Base-by-base conservation (phyloP, 2,113 vertebrate genomes). In the Pelusios castaneus region DNA sequence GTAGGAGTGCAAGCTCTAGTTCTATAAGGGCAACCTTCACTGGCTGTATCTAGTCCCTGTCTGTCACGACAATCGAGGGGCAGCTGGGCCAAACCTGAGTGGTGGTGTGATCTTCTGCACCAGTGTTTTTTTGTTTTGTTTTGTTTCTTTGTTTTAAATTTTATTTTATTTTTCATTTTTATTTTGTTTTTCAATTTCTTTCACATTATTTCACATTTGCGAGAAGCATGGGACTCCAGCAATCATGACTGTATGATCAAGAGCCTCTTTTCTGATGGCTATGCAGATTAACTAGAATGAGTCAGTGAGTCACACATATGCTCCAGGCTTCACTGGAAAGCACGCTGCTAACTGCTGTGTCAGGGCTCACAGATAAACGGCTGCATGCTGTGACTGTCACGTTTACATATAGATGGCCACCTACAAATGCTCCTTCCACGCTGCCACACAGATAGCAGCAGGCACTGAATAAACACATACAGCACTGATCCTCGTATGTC, bases 211-310 rank as follows among this genome's bases (percentile, higher is more conserved):
- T 67, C 34, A 34, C 60, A 67, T 67, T 67, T 67, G 31, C 8
- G 29, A 34, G 17, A 63, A 63, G 16, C 31, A 34, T 16, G 60
- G 31, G 31, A 31, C 31, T 67, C 60, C 34, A 75, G 70, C 38
- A 75, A 41, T 49, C 76, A 49, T 49, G 58, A 55, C 70, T 1
- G 0, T 73, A 73, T 93, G 58, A 51, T 67, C 78, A 75, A 0
- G 0, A 91, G 87, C n/a, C 55, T 43, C 52, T 70, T 80, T 84
- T 90, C 89, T 29, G 45, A 90, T 3, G 86, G 67, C 49, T 0
- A 0, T 47, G 84, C 43, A 1, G 75, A 90, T 88, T 29, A 75
- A 16, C 0, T 0, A 0, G 0, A 5, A 63, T 76, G 93, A 92
- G 88, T 92, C 79, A 89, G 80, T 0, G 2, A 60, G 67, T 29